These are phyloP conservation scores for Arion vulgaris DNA, from an alignment of 1,140 invertebrate species.

Conservation along the genomic window DNA sequence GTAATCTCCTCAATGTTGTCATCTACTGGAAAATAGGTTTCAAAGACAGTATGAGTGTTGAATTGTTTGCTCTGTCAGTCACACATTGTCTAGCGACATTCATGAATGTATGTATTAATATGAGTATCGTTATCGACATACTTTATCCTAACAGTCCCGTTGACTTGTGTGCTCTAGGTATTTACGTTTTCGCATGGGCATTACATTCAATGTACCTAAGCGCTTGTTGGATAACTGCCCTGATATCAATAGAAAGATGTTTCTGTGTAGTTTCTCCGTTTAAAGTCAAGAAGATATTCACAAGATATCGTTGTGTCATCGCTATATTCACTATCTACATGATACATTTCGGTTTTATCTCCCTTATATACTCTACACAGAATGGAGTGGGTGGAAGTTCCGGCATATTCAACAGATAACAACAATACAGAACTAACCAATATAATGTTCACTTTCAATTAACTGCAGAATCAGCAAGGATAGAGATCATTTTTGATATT, in stretches of 20 bases:
- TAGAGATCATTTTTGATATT: background rate
- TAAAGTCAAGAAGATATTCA: too few species aligned
- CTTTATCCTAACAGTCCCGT: too few species aligned
- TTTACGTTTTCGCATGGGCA: background rate
- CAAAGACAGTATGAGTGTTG: too few species aligned
- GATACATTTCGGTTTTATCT: background rate
- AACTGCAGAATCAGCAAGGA: background rate
- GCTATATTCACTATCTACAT: too few species aligned
- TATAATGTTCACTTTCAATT: background rate
- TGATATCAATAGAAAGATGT: too few species aligned
- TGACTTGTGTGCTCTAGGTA: background rate
- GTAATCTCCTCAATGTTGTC: too few species aligned
- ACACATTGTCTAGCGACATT: background rate
- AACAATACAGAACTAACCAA: background rate
- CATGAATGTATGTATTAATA: background rate
- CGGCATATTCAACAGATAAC: too few species aligned
- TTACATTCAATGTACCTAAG: background rate
- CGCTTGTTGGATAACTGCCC: background rate
- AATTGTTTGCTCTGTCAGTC: background rate
- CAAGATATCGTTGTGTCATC: too few species aligned
- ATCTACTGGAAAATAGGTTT: too few species aligned
- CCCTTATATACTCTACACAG: background rate
- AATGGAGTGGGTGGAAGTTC: background rate
- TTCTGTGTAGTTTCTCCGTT: too few species aligned
- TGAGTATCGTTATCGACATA: background rate